A percentile compares a stretch with the other conserved stretches of the same genome.
These are phyloP conservation scores for Lutjanus erythropterus DNA, from an alignment of 2,113 vertebrate species.

Conservation along the genomic window DNA sequence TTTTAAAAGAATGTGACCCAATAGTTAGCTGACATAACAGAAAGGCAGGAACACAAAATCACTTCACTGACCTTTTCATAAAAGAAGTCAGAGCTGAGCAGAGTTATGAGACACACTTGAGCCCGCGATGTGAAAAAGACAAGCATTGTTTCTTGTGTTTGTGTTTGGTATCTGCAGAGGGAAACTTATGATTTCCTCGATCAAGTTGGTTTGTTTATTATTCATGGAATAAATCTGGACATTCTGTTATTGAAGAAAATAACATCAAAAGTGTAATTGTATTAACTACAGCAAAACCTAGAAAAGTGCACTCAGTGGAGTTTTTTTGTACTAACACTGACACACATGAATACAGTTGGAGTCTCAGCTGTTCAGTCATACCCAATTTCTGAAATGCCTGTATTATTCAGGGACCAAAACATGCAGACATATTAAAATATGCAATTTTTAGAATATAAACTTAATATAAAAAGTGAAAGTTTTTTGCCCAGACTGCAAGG, in stretches of 20 bases:
- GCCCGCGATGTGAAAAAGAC: neutral
- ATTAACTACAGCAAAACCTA: neutral
- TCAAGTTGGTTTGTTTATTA: neutral
- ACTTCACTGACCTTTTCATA: constrained; percentile 51
- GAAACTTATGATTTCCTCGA: neutral
- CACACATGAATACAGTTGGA: too few species aligned
- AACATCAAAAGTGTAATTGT: neutral
- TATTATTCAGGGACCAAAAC: too few species aligned
- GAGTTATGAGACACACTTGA: neutral
- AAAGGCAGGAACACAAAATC: constrained; percentile 52
- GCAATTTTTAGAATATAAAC: too few species aligned
- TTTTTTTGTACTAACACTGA: too few species aligned
- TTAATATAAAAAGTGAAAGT: too few species aligned
- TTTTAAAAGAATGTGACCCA: constrained; percentile 37
- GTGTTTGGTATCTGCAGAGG: constrained; percentile 3
- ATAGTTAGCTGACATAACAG: constrained; percentile 15
- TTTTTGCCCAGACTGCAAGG: too few species aligned
- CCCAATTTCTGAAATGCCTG: too few species aligned
- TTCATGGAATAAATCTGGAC: neutral
- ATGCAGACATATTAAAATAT: too few species aligned
- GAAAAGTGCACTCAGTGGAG: too few species aligned
- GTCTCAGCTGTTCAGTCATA: too few species aligned
- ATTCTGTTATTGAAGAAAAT: neutral
- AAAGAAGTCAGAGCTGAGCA: constrained; percentile 6
- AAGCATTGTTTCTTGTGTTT: constrained; percentile 9